phyloP scores from a whole-genome alignment of 2,888 invertebrate species.

The Smittia aterrima region DNA sequence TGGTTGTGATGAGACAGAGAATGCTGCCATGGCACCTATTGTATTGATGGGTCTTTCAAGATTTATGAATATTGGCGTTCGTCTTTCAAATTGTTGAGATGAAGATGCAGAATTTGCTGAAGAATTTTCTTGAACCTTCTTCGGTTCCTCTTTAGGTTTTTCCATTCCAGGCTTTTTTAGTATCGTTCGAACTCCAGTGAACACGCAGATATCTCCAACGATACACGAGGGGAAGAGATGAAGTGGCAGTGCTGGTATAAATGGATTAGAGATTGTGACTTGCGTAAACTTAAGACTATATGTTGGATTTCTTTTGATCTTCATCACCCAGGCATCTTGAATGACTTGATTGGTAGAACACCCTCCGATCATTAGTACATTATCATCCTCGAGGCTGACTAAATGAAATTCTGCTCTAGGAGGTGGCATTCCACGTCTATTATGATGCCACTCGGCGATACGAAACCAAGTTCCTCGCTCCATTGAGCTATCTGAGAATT shows the following conservation, averaged over 20 bases:
- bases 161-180: slow-evolving; percentile 29
- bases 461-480: slow-evolving; percentile 29
- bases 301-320: neutral
- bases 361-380: slow-evolving; percentile 17
- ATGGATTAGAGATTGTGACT: slow-evolving; percentile 17
- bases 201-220: slow-evolving; percentile 6
- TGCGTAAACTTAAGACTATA: slow-evolving; percentile 3
- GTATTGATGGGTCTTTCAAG: slow-evolving; percentile 12
- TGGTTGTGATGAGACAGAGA: slow-evolving; percentile 5
- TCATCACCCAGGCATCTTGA: slow-evolving; percentile 33
- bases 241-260: slow-evolving; percentile 12
- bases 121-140: neutral
- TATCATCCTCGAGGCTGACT: slow-evolving; percentile 7
- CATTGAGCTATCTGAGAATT: slow-evolving; percentile 8
- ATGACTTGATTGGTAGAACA: neutral
- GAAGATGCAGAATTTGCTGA: neutral
- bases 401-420: slow-evolving; percentile 29
- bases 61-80: slow-evolving; percentile 32
- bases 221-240: slow-evolving; percentile 28
- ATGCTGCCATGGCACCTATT: slow-evolving; percentile 34
- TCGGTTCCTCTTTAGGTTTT: slow-evolving; percentile 4
- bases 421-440: slow-evolving; percentile 4
- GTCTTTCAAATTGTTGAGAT: neutral
- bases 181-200: slow-evolving; percentile 28
- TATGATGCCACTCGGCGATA: slow-evolving; percentile 12